Base-by-base conservation (phyloP, 2,113 vertebrate genomes). In the Sylvia atricapilla region DNA sequence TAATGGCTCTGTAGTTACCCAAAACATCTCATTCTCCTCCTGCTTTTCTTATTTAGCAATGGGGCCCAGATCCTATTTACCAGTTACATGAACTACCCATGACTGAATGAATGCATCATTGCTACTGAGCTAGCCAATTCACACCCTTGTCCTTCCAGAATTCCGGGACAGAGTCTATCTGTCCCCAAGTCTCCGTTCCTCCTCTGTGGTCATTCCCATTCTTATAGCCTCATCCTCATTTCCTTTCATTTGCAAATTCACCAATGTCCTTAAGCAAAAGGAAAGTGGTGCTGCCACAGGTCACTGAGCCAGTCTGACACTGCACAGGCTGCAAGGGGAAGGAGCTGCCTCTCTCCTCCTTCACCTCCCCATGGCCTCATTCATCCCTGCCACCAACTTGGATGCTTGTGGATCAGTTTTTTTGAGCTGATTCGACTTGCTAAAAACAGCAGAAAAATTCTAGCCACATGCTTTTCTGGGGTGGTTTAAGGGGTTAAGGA, bases 211-310 rank as follows among this genome's bases (percentile, higher is more conserved):
- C 44, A 11, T 91, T 89, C 67, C 47, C 52, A 56, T 93, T 94
- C 84, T 90, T 89, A 78, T 20, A 78, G 83, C 73, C 13, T 68
- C 73, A 91, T 91, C 91, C 79, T 90, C 73, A 74, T 67, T 81
- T 92, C 37, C 30, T 96, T 95, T 95, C 90, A 92, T n/a, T 88
- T 94, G 91, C 68, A 90, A 91, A 92, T 92, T 81, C 44, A 67
- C 30, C 27, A 55, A 33, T 6, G 4, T 41, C 72, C 68, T 81
- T 70, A 77, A 81, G 55, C 24, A 74, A 81, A 60, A 70, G 13
- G 55, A 78, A 78, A 56, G 52, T 25, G 47, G 12, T 74, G 64
- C 64, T 78, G n/a, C 39, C 68, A 14, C 2, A 15, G 58, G 72
- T 83, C 67, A 46, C 60, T 47, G 60, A 86, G 73, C 64, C 56